Evolutionary conservation across 2,888 invertebrate genomes (phyloP), one percentile per base, ranked within the genome.

Genomic region (Clanis bilineata): DNA sequence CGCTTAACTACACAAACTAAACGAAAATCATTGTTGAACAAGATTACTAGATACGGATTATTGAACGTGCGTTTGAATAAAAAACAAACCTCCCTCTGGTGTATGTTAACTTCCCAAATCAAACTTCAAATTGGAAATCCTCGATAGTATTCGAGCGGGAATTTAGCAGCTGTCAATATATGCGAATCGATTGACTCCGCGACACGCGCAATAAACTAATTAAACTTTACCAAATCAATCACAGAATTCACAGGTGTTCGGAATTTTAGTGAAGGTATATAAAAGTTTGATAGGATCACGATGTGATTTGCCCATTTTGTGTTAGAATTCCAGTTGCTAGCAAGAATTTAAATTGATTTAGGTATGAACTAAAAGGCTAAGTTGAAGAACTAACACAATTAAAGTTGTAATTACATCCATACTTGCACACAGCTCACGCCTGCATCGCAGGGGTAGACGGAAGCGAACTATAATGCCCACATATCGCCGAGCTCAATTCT

Each of bases 161-260:
- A 23, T 25, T 58, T 38, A 45, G 15, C 45, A 23, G 23, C 55
- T 59, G 55, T 59, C 59, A 59, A 43, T 55, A 56, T 36, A 56
- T 59, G 55, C 15, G 28, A 55, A 25, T 59, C 21, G 28, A n/a
- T 21, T 43, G 36, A 56, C 36, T 44, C 12, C 36, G 12, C 12
- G 39, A 12, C 44, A 56, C 28, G 47, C 39, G 45, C 57, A 56
- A 54, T 38, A 65, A 71, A 68, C 62, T 69, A 72, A 76, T 74
- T 71, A 69, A 76, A 76, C 69, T 76, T 74, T 64, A 51, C 44
- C 63, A 58, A 68, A 72, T 73, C 71, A 70, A 74, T 70, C 70
- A 70, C 63, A 58, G 59, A n/a, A n/a, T n/a, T n/a, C n/a, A n/a
- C 23, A 54, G 54, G 55, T 25, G 54, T 45, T 38, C 38, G 51